Conservation (phyloP, 2,888 invertebrate genomes). For the Aleiodes alternator region DNA sequence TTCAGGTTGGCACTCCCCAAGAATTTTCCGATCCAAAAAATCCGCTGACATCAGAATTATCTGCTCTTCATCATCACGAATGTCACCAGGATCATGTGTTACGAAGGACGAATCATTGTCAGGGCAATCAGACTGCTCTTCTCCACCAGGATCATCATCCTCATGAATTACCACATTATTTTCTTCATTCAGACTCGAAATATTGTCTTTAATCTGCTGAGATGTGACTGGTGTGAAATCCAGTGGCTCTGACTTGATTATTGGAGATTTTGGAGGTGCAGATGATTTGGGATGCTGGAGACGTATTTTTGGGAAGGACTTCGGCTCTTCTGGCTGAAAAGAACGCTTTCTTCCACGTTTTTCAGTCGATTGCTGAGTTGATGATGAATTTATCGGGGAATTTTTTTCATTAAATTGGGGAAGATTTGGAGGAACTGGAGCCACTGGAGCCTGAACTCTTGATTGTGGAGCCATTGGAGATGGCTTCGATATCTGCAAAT, state of each 20-base stretch:
- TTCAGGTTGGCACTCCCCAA: too few relatives aligned
- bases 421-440: background rate
- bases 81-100: too few relatives aligned
- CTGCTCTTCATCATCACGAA: too few relatives aligned
- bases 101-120: too few relatives aligned
- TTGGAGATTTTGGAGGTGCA: constrained; percentile 60
- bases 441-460: constrained; percentile 56
- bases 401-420: background rate
- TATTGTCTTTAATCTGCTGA: background rate
- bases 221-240: constrained; percentile 68
- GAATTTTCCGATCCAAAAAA: too few relatives aligned
- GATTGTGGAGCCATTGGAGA: constrained; percentile 69
- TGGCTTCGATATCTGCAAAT: constrained; percentile 65
- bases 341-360: constrained; percentile 69
- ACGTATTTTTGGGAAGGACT: constrained; percentile 71
- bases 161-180: too few relatives aligned
- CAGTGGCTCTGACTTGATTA: constrained; percentile 70
- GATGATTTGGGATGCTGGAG: constrained; percentile 64
- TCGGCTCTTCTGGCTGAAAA: constrained; percentile 49
- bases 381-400: constrained; percentile 52
- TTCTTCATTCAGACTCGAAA: background rate
- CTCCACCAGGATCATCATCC: too few relatives aligned
- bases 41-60: too few relatives aligned
- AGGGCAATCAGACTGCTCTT: too few relatives aligned
- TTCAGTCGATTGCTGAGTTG: constrained; percentile 60